Percentiles rank a stretch among this genome's conserved stretches.
phyloP scores from a whole-genome alignment of 2,797 vertebrate species.

The Rhinatrema bivittatum region DNA sequence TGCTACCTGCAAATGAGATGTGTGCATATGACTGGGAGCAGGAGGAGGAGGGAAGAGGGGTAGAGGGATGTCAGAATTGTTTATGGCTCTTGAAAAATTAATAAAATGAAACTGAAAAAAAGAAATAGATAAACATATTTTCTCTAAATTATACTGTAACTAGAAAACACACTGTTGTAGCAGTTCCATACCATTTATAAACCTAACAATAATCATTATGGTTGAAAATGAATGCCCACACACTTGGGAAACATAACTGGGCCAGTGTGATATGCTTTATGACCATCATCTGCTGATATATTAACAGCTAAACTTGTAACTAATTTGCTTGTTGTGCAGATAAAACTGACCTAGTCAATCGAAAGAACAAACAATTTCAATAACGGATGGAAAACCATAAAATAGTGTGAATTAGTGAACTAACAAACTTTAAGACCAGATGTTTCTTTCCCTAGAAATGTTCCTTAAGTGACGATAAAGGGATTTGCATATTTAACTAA shows the following conservation, averaged over 20 bases:
- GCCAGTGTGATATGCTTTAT: neutral
- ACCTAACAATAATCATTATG: conserved; percentile 34
- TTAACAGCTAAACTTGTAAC: conserved; percentile 38
- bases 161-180: conserved; percentile 39
- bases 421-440: conserved; percentile 51
- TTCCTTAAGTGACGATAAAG: conserved; percentile 55
- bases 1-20: no score
- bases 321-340: conserved; percentile 45
- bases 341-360: conserved; percentile 51
- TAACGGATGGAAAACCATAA: conserved; percentile 35
- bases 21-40: no score
- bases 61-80: no score
- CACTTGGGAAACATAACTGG: conserved; percentile 8
- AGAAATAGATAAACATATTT: no score
- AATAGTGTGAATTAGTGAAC: conserved; percentile 56
- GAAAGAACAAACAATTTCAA: conserved; percentile 47
- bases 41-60: no score
- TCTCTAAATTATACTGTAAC: conserved; percentile 22
- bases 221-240: conserved; percentile 26
- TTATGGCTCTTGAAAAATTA: no score
- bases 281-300: conserved; percentile 25
- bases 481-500: conserved; percentile 68
- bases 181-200: conserved; percentile 26
- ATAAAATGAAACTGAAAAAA: no score
- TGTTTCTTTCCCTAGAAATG: conserved; percentile 52